Conservation (phyloP, 2,888 invertebrate genomes). For the Steinernema hermaphroditum region DNA sequence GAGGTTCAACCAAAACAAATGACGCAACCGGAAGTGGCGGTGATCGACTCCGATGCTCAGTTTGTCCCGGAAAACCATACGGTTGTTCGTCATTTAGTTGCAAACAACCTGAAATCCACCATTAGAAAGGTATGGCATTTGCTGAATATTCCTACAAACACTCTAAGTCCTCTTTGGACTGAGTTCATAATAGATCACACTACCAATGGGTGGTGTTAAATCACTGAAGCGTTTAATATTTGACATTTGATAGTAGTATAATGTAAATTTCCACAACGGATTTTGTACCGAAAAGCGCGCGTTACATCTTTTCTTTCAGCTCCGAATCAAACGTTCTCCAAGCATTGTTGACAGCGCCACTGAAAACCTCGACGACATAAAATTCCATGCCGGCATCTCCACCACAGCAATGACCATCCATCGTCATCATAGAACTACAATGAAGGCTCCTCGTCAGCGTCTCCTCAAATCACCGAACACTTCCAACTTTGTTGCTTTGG, state of each 20-base stretch:
- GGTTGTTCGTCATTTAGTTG: not conserved
- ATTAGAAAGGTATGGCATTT: not conserved
- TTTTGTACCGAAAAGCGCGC: not conserved
- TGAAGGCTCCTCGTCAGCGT: not conserved
- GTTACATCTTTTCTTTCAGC: not conserved
- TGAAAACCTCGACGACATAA: not conserved
- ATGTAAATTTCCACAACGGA: not conserved
- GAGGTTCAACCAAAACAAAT: not conserved
- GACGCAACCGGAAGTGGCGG: not conserved
- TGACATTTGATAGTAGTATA: too few species aligned
- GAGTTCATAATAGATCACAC: too few species aligned
- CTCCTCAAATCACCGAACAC: constrained; percentile 2
- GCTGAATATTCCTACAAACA: not conserved
- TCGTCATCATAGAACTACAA: not conserved
- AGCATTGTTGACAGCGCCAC: constrained; percentile 20
- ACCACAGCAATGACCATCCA: not conserved
- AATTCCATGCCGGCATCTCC: not conserved
- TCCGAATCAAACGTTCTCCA: not conserved
- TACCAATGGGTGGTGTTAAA: too few species aligned
- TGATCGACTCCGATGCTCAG: constrained; percentile 12
- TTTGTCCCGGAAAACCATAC: not conserved
- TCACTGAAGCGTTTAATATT: too few species aligned
- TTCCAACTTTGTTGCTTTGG: constrained; percentile 19
- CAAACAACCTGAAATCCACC: not conserved
- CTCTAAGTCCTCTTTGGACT: too few species aligned